Evolutionary conservation across 92 coral and sea anemone species (phyloP).

Genomic region (Parazoanthus swiftii): DNA sequence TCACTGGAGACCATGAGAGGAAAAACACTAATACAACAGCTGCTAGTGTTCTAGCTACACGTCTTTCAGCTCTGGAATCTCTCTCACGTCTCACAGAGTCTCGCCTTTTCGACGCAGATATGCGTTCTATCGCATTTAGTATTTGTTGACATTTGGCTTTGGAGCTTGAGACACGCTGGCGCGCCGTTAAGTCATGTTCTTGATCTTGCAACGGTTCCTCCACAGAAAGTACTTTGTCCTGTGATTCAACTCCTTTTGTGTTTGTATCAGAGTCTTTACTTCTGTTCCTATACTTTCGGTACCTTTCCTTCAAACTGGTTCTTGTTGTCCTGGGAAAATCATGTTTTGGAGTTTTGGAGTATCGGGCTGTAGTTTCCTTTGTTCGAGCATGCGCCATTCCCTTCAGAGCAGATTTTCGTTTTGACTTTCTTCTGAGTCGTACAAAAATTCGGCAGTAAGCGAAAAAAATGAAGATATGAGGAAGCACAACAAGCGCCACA

Average conservation of each 20-base stretch:
- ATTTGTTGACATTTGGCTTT: neutral
- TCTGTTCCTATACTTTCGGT: neutral
- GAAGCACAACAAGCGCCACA: neutral
- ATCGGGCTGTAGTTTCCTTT: neutral
- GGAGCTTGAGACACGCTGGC: neutral
- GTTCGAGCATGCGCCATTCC: neutral
- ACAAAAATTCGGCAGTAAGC: conserved; percentile 34
- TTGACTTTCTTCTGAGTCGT: conserved; percentile 23
- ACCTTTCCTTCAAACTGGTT: neutral
- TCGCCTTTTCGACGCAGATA: neutral
- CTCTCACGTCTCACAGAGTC: neutral
- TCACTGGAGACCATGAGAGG: conserved; percentile 37
- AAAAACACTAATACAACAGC: conserved; percentile 29
- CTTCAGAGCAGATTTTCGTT: neutral
- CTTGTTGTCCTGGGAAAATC: neutral
- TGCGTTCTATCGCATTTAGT: neutral
- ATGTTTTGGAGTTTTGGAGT: neutral
- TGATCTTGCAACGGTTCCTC: neutral
- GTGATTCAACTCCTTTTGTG: neutral
- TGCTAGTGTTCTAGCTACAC: conserved; percentile 29
- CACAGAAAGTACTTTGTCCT: neutral
- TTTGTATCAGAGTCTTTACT: neutral
- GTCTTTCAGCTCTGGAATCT: conserved; percentile 35
- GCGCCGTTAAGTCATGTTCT: neutral
- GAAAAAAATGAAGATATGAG: conserved; percentile 3